Evolutionary conservation across 2,888 invertebrate genomes (phyloP), one percentile per base, ranked within the genome.

Genomic region (Drosophila meridionalis): DNA sequence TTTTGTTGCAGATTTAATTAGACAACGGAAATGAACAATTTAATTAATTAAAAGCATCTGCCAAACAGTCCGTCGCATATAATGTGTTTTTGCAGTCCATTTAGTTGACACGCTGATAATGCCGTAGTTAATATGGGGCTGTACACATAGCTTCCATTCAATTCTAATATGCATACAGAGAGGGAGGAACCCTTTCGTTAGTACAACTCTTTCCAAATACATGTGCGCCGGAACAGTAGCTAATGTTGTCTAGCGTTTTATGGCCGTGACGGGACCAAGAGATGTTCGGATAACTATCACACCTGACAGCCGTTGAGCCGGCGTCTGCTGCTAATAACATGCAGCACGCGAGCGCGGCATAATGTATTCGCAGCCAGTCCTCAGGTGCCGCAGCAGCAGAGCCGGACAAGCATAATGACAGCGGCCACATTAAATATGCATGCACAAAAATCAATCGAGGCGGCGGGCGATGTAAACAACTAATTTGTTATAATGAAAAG

Each of bases 401-500:
- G 59, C 40, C 40, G 50, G 48, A 34, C 38, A 63, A 55, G 55
- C 60, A 43, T 55, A 53, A 47, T 57, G 62, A 38, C 62, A 59
- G 45, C 53, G 66, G 48, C 56, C 60, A 12, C 68, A 69, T 83
- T 73, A 67, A 80, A 76, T 73, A 85, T 83, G 76, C 70, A 72
- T 86, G 64, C 66, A 79, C 59, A 72, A 67, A 79, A 79, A 79
- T 73, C 83, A 69, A 81, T 83, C 60, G 60, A 69, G 62, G 57
- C 40, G 57, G 53, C 62, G 53, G 14, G 40, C 63, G 73, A 45
- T 68, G 69, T 68, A 70, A 72, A 57, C 76, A 87, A 78, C 76
- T 82, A 72, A 79, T 85, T 85, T 72, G 70, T 79, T 77, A 73
- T 77, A 85, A 85, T 85, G 74, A 85, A 83, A 84, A 66, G 71